Evolutionary conservation across 1,140 invertebrate species (phyloP).

Genomic region (Goniozus legneri): DNA sequence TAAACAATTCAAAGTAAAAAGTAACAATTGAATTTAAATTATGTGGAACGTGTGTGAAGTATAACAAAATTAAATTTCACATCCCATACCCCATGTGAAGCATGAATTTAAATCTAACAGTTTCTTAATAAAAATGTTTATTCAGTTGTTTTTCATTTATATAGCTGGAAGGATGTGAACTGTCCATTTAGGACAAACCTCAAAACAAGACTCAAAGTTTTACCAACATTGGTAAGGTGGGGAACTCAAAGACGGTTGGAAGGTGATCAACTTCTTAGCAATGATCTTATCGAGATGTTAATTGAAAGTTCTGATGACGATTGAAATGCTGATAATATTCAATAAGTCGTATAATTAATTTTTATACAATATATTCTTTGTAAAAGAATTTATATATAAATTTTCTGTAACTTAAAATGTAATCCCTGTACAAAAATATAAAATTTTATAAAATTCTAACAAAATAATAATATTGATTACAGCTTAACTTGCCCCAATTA

Average conservation of each 20-base stretch:
- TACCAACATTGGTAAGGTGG: slow-evolving; percentile 73
- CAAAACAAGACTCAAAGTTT: slow-evolving; percentile 63
- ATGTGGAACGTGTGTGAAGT: no score
- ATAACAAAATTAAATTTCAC: no score
- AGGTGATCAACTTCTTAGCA: slow-evolving; percentile 65
- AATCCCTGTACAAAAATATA: background rate
- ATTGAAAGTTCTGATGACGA: slow-evolving; percentile 56
- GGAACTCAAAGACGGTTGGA: slow-evolving; percentile 68
- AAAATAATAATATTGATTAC: no score
- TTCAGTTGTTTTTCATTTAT: slow-evolving; percentile 36
- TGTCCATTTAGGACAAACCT: slow-evolving; percentile 71
- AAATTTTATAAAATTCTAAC: slow-evolving; percentile 6
- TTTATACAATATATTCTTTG: slow-evolving; percentile 10
- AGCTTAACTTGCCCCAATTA: no score
- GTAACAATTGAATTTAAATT: no score
- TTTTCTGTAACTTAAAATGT: background rate
- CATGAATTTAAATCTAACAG: no score
- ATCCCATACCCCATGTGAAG: no score
- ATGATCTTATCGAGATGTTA: slow-evolving; percentile 66
- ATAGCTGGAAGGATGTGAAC: slow-evolving; percentile 71
- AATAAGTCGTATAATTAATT: slow-evolving; percentile 2
- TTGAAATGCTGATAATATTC: slow-evolving; percentile 16
- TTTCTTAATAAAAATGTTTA: no score
- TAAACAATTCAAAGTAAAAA: no score
- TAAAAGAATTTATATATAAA: slow-evolving; percentile 8